phyloP scores from a whole-genome alignment of 2,888 invertebrate genomes.

The Coelogynopora nodosa region DNA sequence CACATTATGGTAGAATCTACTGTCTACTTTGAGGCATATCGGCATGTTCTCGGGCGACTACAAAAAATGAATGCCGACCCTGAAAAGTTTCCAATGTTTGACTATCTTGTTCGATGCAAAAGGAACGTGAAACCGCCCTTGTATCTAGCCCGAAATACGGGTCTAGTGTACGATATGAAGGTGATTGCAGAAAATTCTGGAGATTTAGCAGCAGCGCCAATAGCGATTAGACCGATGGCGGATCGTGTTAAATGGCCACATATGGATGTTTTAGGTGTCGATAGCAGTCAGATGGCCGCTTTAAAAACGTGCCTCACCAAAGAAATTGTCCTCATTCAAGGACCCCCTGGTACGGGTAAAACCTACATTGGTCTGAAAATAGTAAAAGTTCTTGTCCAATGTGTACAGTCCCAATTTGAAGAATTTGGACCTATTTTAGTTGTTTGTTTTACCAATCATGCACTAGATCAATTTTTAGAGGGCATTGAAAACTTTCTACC shows the following conservation, averaged over 20 bases:
- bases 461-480: constrained; percentile 78
- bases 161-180: background rate
- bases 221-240: constrained; percentile 1
- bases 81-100: constrained; percentile 1
- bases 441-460: constrained; percentile 80
- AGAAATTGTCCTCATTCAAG: constrained; percentile 58
- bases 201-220: too few relatives aligned
- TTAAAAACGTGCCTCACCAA: constrained; percentile 54
- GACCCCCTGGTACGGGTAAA: constrained; percentile 49
- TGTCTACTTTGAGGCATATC: constrained; percentile 77
- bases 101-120: constrained; percentile 22
- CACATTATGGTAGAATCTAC: constrained; percentile 71
- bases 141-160: constrained; percentile 18
- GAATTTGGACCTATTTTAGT: constrained; percentile 68
- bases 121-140: background rate
- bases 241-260: constrained; percentile 52
- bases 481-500: constrained; percentile 54
- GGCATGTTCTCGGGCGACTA: constrained; percentile 65
- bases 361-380: constrained; percentile 51
- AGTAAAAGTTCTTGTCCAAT: constrained; percentile 67
- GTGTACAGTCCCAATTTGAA: constrained; percentile 59
- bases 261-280: constrained; percentile 51
- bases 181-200: too few relatives aligned
- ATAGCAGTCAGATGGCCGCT: constrained; percentile 55
- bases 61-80: background rate